Conservation (phyloP, 1,140 invertebrate species). For the Tribolium madens region DNA sequence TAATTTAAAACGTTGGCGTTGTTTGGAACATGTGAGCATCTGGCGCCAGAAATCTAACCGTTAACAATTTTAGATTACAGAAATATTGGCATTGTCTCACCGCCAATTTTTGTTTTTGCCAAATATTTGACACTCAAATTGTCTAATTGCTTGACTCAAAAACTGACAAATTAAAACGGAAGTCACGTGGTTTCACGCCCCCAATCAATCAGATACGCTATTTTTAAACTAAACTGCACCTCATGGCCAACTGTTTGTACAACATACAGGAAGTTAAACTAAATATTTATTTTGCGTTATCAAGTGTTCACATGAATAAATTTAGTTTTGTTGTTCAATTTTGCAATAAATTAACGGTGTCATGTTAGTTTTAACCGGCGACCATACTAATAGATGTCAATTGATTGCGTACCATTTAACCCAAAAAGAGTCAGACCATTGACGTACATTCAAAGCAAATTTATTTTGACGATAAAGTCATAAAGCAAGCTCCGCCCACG, state of each 20-base stretch:
- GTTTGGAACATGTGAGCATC: conserved; percentile 5
- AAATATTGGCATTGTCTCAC: neutral
- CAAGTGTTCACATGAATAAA: neutral
- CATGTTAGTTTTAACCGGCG: neutral
- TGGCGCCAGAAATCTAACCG: conserved; percentile 15
- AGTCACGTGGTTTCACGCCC: neutral
- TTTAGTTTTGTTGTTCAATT: neutral
- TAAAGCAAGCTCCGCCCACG: no score
- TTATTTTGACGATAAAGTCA: no score
- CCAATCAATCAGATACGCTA: neutral
- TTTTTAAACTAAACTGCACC: neutral
- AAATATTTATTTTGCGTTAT: conserved; percentile 4
- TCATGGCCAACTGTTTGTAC: neutral
- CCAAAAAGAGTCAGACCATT: neutral
- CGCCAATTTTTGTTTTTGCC: neutral
- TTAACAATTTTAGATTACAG: conserved; percentile 27
- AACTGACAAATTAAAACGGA: neutral
- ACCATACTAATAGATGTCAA: conserved; percentile 8
- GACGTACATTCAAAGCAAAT: no score
- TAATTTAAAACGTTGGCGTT: conserved; percentile 27
- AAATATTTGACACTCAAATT: no score
- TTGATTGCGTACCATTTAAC: neutral
- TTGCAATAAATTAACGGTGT: conserved; percentile 15
- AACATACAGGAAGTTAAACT: neutral
- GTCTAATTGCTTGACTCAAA: no score